Percentiles rank a stretch among this genome's conserved stretches.
Evolutionary conservation across 1,140 invertebrate genomes (phyloP).

Genomic region (Nephotettix cincticeps): DNA sequence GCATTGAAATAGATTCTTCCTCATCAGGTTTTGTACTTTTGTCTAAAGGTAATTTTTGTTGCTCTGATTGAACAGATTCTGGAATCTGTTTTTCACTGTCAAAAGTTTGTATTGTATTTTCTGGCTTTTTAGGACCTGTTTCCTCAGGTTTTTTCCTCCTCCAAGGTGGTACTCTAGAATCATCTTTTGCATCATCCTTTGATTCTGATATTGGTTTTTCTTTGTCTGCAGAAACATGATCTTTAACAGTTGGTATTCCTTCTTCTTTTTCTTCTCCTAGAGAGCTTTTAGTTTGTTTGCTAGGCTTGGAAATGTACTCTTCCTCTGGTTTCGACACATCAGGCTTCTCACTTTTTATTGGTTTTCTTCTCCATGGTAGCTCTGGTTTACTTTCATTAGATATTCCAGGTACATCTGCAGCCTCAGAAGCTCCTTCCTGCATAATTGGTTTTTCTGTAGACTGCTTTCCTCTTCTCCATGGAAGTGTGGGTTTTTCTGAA

Average conservation of each 20-base stretch:
- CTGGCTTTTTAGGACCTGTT: too few species aligned
- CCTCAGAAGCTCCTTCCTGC: background rate
- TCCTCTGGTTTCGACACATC: too few species aligned
- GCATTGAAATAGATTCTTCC: constrained; percentile 32
- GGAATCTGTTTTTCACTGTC: background rate
- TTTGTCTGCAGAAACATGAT: constrained; percentile 31
- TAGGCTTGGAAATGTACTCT: too few species aligned
- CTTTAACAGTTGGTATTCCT: too few species aligned
- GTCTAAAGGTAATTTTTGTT: background rate
- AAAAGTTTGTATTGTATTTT: constrained; percentile 32
- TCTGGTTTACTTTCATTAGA: background rate
- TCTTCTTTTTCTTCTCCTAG: too few species aligned
- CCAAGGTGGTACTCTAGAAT: constrained; percentile 28
- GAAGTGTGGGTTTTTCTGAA: constrained; percentile 32
- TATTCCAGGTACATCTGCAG: background rate
- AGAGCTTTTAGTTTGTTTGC: too few species aligned
- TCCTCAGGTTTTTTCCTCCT: constrained; percentile 7
- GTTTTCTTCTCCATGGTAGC: constrained; percentile 11
- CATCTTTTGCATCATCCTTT: constrained; percentile 25
- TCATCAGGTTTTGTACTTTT: constrained; percentile 26
- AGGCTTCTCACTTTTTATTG: background rate
- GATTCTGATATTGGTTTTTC: constrained; percentile 28
- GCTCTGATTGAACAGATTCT: background rate
- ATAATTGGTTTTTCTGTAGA: background rate
- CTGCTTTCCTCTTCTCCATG: constrained; percentile 34